A percentile compares a stretch with the other conserved stretches of the same genome.
Conservation (phyloP, 2,113 vertebrate species). For the Cairina moschata region DNA sequence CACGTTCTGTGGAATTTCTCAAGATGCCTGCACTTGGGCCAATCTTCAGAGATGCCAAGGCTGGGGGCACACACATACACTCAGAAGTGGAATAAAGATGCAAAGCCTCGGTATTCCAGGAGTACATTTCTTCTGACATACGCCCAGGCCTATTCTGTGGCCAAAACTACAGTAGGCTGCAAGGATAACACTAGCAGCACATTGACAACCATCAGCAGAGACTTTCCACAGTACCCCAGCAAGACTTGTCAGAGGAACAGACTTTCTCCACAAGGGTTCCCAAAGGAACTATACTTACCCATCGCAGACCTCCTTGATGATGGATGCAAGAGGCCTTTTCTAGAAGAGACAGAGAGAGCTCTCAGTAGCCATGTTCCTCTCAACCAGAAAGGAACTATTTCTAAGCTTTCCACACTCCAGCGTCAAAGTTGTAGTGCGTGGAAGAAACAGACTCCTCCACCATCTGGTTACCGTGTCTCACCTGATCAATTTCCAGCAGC, state of each 20-base stretch:
- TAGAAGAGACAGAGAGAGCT: conserved; percentile 71
- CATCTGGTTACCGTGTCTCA: conserved; percentile 55
- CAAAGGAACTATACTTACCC: conserved; percentile 84
- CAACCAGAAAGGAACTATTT: conserved; percentile 10
- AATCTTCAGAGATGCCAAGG: not conserved
- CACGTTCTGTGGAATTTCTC: not conserved
- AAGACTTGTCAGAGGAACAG: not conserved
- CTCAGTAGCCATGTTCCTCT: not conserved
- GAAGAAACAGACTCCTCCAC: not conserved
- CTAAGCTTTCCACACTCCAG: not conserved
- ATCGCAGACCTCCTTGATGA: conserved; percentile 97
- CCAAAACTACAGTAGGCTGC: not conserved
- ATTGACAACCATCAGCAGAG: not conserved
- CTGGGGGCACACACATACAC: not conserved
- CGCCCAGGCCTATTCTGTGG: not conserved
- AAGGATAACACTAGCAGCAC: not conserved
- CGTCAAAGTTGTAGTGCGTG: not conserved
- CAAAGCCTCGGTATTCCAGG: not conserved
- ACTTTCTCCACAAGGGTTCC: not conserved
- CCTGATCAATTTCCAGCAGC: conserved; percentile 98
- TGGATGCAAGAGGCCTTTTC: conserved; percentile 95
- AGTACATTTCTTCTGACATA: not conserved
- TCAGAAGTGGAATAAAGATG: not conserved
- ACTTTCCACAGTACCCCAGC: not conserved
- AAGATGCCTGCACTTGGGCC: not conserved